These are phyloP conservation scores for Hesperophylax magnus DNA, from an alignment of 1,140 invertebrate genomes.

Conservation along the genomic window DNA sequence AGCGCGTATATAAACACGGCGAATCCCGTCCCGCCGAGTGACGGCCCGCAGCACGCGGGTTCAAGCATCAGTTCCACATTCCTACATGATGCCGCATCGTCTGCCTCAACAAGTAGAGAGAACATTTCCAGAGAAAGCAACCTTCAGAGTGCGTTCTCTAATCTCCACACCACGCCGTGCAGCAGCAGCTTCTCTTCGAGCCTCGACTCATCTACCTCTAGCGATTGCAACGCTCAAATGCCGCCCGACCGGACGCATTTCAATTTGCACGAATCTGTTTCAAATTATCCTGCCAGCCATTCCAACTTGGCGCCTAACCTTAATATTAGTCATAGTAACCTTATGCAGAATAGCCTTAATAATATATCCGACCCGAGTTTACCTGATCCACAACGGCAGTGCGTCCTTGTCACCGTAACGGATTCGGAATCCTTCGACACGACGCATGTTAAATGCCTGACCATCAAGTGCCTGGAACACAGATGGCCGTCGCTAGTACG, in stretches of 20 bases:
- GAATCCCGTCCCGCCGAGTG: conserved; percentile 46
- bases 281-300: conserved; percentile 44
- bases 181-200: conserved; percentile 1
- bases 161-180: conserved; percentile 46
- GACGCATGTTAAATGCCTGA: conserved; percentile 85
- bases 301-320: background rate
- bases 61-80: conserved; percentile 36
- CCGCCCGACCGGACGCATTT: conserved; percentile 55
- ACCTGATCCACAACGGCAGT: conserved; percentile 63
- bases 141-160: conserved; percentile 51
- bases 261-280: conserved; percentile 64
- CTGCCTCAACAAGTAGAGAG: conserved; percentile 8
- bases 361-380: background rate
- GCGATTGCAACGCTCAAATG: conserved; percentile 9
- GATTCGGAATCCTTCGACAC: conserved; percentile 87
- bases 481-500: conserved; percentile 85
- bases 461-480: conserved; percentile 85
- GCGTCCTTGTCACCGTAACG: conserved; percentile 78
- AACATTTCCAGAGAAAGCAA: conserved; percentile 41
- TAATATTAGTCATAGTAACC: conserved; percentile 6
- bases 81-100: conserved; percentile 5
- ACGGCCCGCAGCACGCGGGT: conserved; percentile 56
- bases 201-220: conserved; percentile 38
- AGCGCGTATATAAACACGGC: conserved; percentile 67
- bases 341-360: conserved; percentile 4